Evolutionary conservation across 2,797 vertebrate genomes (phyloP), one percentile per base, ranked within the genome.

Genomic region (Silurus lanzhouensis): DNA sequence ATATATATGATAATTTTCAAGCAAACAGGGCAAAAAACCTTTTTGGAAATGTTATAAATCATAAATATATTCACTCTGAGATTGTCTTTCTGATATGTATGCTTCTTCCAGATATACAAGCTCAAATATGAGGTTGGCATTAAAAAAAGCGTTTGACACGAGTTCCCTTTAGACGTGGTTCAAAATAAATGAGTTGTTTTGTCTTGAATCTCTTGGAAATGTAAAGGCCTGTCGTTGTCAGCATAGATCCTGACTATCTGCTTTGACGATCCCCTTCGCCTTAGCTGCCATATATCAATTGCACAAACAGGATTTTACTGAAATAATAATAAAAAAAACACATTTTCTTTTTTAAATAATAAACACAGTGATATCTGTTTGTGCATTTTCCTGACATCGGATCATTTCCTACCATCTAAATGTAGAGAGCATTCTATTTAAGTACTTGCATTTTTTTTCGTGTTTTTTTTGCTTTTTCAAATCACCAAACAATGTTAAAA

Each of bases 401-500:
- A 82, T 55, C 1, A 14, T 31, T 46, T 31, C n/a, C n/a, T 72
- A 83, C n/a, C 15, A 74, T 77, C 31, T 71, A 74, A 87, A 55
- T 83, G 44, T 83, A 88, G 81, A 76, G 82, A 77, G 22, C 10
- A 75, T 75, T 81, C 20, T 84, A 66, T 87, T 38, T 79, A 31
- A 84, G 81, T 76, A 88, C 64, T 61, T 72, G 20, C 67, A 25
- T 67, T 86, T 79, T 60, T 82, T 61, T 38, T 27, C n/a, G 5
- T 57, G 78, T 67, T 44, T 55, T 78, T 48, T 48, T 48, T 48
- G 48, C 38, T 38, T 44, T 22, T 60, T 58, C 2, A 63, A 60
- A 71, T 83, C 70, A 88, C 86, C 68, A 87, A 86, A 87, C 80
- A 83, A 87, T 86, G 31, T 88, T 85, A 90, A 88, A 88, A 83